Evolutionary conservation across 2,888 invertebrate species (phyloP).

Genomic region (Lycocerus yunnanus): DNA sequence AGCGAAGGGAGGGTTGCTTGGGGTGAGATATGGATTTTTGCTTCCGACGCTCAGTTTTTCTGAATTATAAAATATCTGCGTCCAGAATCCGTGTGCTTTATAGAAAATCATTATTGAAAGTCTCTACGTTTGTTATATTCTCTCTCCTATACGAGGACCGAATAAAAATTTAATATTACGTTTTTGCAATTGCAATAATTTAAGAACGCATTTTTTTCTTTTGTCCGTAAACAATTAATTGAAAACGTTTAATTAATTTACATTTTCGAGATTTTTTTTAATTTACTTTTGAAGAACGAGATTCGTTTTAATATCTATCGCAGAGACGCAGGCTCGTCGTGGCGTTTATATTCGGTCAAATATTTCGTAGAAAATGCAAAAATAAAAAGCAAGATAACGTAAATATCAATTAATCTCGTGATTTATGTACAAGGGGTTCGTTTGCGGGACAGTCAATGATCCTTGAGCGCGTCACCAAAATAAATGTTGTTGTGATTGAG

Average conservation of each 20-base stretch:
- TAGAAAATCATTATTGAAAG: constrained; percentile 40
- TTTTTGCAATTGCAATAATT: background rate
- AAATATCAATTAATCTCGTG: constrained; percentile 33
- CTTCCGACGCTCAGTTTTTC: constrained; percentile 55
- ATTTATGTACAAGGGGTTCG: constrained; percentile 32
- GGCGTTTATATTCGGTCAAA: background rate
- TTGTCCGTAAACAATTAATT: background rate
- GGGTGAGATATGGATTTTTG: constrained; percentile 58
- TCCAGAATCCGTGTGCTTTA: constrained; percentile 38
- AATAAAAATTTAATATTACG: background rate
- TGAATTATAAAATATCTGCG: constrained; percentile 56
- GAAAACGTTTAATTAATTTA: background rate
- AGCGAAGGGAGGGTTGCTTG: constrained; percentile 48
- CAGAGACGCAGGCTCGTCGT: background rate
- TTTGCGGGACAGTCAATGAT: constrained; percentile 32
- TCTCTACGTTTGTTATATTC: constrained; percentile 10
- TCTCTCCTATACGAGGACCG: background rate
- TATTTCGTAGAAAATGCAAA: background rate
- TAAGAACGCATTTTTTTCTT: background rate
- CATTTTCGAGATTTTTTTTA: background rate
- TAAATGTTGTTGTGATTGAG: constrained; percentile 44
- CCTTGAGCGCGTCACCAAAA: constrained; percentile 34
- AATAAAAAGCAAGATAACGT: constrained; percentile 19
- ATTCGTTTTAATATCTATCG: too few relatives aligned
- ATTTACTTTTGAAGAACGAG: background rate